Conservation (phyloP, 2,113 vertebrate genomes). For the Isichthys henryi region DNA sequence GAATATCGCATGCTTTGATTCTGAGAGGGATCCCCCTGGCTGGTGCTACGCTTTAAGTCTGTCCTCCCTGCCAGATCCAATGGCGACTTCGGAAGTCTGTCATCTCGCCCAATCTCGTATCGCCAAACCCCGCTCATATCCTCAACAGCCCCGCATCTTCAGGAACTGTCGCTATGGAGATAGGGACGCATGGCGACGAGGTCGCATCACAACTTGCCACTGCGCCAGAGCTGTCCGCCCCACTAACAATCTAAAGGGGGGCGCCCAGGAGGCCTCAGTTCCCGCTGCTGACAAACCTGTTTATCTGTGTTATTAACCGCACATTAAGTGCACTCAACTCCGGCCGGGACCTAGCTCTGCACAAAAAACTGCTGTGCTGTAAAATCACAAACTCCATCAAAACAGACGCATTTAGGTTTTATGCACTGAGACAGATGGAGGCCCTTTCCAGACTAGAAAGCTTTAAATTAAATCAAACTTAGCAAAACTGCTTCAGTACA, state of each 20-base stretch:
- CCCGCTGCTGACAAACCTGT: constrained; percentile 28
- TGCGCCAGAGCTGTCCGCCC: constrained; percentile 20
- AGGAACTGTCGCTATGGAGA: constrained; percentile 45
- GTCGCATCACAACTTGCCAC: constrained; percentile 32
- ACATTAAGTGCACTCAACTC: not conserved
- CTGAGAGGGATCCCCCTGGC: constrained; percentile 42
- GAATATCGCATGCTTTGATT: constrained; percentile 52
- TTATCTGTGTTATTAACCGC: not conserved
- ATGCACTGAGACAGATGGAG: not conserved
- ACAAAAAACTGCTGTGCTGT: not conserved
- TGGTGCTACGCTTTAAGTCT: constrained; percentile 22
- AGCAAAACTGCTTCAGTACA: not conserved
- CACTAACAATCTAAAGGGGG: constrained; percentile 7
- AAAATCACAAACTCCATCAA: not conserved
- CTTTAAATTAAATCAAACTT: constrained; percentile 8
- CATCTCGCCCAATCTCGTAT: not conserved
- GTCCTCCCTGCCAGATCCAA: constrained; percentile 23
- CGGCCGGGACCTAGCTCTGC: not conserved
- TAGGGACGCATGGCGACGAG: constrained; percentile 36
- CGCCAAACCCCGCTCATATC: not conserved
- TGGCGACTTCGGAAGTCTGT: not conserved
- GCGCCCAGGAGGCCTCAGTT: constrained; percentile 24
- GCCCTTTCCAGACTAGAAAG: not conserved
- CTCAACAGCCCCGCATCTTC: constrained; percentile 27
- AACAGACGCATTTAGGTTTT: not conserved